Evolutionary conservation across 2,113 vertebrate species (phyloP).

Genomic region (Morone saxatilis): DNA sequence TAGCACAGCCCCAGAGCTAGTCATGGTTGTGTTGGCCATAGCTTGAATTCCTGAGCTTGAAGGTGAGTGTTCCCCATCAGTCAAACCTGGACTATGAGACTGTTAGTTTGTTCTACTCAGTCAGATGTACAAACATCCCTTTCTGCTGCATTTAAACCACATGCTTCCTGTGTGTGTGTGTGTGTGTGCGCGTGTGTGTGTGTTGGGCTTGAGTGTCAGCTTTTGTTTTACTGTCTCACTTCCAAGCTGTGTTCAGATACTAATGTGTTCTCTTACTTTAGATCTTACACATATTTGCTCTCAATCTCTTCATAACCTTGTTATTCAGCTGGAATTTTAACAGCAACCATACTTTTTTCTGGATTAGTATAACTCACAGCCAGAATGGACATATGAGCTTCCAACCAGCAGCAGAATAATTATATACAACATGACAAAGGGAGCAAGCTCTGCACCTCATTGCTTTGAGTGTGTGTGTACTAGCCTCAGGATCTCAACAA

Average conservation of each 20-base stretch:
- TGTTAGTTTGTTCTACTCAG: slow-evolving; percentile 41
- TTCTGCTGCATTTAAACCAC: slow-evolving; percentile 40
- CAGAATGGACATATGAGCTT: background rate
- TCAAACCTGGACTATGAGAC: slow-evolving; percentile 20
- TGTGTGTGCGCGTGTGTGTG: background rate
- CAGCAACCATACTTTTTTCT: slow-evolving; percentile 9
- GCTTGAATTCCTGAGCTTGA: slow-evolving; percentile 61
- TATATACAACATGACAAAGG: background rate
- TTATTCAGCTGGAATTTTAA: background rate
- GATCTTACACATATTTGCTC: background rate
- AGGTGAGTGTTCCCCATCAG: slow-evolving; percentile 36
- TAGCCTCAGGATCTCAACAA: slow-evolving; percentile 13
- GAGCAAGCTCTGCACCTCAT: background rate
- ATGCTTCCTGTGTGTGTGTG: slow-evolving; percentile 35
- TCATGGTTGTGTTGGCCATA: slow-evolving; percentile 22
- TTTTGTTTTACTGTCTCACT: slow-evolving; percentile 6
- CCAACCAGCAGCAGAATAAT: background rate
- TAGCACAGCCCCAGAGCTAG: slow-evolving; percentile 2
- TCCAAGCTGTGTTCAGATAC: background rate
- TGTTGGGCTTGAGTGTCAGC: slow-evolving; percentile 3
- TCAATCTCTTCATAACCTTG: background rate
- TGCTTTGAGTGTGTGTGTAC: background rate
- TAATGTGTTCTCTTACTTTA: background rate
- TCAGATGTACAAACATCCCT: slow-evolving; percentile 49
- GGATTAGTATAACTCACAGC: background rate